A percentile compares a stretch with the other conserved stretches of the same genome.
phyloP scores from a whole-genome alignment of 2,113 vertebrate genomes.

The Eulacestoma nigropectus region DNA sequence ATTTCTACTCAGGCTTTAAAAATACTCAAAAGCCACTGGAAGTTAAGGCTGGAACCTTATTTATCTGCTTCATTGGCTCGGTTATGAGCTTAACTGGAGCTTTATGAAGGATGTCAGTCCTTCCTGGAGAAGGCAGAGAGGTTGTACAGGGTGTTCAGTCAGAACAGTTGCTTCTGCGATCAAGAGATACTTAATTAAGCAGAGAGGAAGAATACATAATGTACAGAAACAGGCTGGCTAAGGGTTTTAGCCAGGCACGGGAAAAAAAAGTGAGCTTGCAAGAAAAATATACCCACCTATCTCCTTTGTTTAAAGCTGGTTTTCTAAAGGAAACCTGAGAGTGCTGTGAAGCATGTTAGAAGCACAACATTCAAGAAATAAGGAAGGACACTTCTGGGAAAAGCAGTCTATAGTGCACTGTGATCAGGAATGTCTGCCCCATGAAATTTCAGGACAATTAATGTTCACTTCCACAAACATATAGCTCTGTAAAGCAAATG shows the following conservation, averaged over 20 bases:
- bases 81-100: not conserved
- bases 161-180: slow-evolving; percentile 33
- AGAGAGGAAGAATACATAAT: not conserved
- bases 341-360: not conserved
- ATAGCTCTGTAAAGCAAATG: slow-evolving; percentile 24
- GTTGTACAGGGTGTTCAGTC: not conserved
- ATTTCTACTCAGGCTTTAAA: not conserved
- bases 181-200: slow-evolving; percentile 24
- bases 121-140: not conserved
- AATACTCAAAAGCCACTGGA: not conserved
- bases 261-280: not conserved
- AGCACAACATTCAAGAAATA: not conserved
- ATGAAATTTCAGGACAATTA: slow-evolving; percentile 21
- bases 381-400: not conserved
- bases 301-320: not conserved
- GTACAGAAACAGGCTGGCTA: not conserved
- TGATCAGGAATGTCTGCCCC: not conserved
- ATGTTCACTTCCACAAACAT: not conserved
- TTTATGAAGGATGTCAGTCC: not conserved
- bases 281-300: not conserved
- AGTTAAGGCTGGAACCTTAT: not conserved
- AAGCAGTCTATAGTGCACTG: not conserved
- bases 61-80: not conserved
- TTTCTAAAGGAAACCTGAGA: not conserved
- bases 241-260: not conserved